Evolutionary conservation across 1,140 invertebrate species (phyloP).

Genomic region (Diploscapter pachys): DNA sequence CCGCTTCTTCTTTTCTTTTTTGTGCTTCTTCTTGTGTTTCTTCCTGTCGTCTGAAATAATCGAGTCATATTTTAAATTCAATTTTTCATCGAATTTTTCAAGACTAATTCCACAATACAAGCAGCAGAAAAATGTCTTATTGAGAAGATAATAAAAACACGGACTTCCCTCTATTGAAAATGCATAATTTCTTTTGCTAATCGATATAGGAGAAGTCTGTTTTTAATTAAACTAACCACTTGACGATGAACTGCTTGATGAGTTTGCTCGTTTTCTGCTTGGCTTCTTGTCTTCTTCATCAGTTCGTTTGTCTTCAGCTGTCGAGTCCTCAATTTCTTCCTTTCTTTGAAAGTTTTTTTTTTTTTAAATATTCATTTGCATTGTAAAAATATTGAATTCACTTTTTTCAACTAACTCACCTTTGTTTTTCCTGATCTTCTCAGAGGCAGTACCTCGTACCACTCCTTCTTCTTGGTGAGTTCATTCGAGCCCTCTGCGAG

Average conservation of each 20-base stretch:
- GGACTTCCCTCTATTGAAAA: too few species aligned
- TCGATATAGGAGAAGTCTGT: too few species aligned
- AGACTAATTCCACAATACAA: background rate
- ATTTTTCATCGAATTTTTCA: too few species aligned
- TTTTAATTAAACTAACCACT: too few species aligned
- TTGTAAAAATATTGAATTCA: background rate
- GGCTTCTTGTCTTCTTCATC: too few species aligned
- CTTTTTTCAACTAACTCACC: background rate
- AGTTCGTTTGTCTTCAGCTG: too few species aligned
- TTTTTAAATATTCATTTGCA: background rate
- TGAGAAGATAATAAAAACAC: too few species aligned
- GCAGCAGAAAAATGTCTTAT: background rate
- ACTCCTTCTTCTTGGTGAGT: conserved; percentile 59
- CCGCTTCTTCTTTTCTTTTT: conserved; percentile 46
- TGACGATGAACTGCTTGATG: too few species aligned
- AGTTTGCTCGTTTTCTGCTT: too few species aligned
- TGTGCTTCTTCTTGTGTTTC: conserved; percentile 35
- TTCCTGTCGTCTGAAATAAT: conserved; percentile 4
- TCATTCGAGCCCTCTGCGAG: conserved; percentile 89
- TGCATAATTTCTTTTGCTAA: too few species aligned
- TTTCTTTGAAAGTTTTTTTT: too few species aligned
- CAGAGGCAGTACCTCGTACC: conserved; percentile 46
- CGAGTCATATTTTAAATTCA: background rate
- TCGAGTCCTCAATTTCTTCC: too few species aligned
- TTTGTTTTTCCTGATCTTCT: conserved; percentile 4